phyloP scores from a whole-genome alignment of 92 coral and sea anemone species.

The Umimayanthus chanpuru region DNA sequence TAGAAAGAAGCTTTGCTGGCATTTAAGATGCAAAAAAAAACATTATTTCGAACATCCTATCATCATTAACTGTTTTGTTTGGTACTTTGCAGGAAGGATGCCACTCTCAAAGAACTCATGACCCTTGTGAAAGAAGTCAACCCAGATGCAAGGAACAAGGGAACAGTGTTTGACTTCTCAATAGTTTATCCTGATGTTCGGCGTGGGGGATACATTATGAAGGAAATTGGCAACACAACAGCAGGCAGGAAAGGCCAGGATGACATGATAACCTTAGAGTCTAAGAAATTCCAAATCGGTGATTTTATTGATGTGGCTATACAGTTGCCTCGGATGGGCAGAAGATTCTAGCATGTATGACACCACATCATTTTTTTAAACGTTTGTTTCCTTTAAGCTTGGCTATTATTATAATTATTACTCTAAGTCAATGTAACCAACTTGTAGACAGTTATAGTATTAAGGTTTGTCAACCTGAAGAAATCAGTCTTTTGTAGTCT shows the following conservation, averaged over 20 bases:
- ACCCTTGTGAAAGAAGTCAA: conserved; percentile 96
- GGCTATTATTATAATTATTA: not conserved
- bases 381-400: not conserved
- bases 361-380: not conserved
- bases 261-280: conserved; percentile 82
- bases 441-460: too few species aligned
- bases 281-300: conserved; percentile 98
- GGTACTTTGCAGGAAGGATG: conserved; percentile 83
- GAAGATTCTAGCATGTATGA: conserved; percentile 34
- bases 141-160: conserved; percentile 93
- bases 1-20: too few species aligned
- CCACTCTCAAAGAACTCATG: conserved; percentile 96
- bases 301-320: conserved; percentile 98
- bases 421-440: not conserved
- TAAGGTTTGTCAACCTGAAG: not conserved
- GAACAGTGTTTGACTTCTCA: conserved; percentile 91
- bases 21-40: too few species aligned
- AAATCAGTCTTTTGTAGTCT: not conserved
- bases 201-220: conserved; percentile 91
- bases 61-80: too few species aligned
- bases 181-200: conserved; percentile 96
- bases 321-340: conserved; percentile 78
- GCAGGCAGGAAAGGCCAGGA: conserved; percentile 90
- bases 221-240: conserved; percentile 89
- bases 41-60: too few species aligned